Evolutionary conservation across 2,888 invertebrate genomes (phyloP).

Genomic region (Buathra laborator): DNA sequence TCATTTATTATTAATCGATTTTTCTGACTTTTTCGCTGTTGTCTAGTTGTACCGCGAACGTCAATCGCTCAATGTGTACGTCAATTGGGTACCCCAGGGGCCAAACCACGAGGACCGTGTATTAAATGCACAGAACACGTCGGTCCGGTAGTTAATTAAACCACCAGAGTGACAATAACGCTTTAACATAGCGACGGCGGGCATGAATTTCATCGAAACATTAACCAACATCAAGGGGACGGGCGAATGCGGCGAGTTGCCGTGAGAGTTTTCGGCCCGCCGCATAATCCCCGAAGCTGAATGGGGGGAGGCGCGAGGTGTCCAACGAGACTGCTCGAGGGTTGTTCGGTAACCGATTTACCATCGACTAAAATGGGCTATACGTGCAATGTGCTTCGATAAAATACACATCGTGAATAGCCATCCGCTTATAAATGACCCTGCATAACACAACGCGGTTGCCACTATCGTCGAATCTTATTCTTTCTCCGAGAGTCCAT

Average conservation of each 20-base stretch:
- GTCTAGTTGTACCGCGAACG: background rate
- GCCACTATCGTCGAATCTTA: slow-evolving; percentile 22
- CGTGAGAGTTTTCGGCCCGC: slow-evolving; percentile 32
- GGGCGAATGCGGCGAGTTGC: background rate
- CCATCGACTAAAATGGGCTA: slow-evolving; percentile 19
- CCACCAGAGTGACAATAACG: slow-evolving; percentile 33
- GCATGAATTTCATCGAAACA: slow-evolving; percentile 25
- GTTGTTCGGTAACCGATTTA: slow-evolving; percentile 49
- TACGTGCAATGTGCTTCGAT: slow-evolving; percentile 2
- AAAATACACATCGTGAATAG: slow-evolving; percentile 11
- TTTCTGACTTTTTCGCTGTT: background rate
- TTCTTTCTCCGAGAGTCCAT: background rate
- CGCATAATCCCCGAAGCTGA: slow-evolving; percentile 39
- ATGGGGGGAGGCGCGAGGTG: slow-evolving; percentile 17
- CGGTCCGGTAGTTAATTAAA: slow-evolving; percentile 41
- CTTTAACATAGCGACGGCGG: background rate
- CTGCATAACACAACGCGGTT: slow-evolving; percentile 6
- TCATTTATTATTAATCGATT: background rate
- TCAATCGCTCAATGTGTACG: background rate
- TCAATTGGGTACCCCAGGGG: background rate
- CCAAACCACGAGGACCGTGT: background rate
- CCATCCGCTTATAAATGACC: slow-evolving; percentile 24
- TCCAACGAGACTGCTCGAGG: slow-evolving; percentile 4
- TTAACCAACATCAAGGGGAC: slow-evolving; percentile 26
- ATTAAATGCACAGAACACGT: slow-evolving; percentile 7